Conservation (phyloP, 2,888 invertebrate species). For the Branchellion lobata region DNA sequence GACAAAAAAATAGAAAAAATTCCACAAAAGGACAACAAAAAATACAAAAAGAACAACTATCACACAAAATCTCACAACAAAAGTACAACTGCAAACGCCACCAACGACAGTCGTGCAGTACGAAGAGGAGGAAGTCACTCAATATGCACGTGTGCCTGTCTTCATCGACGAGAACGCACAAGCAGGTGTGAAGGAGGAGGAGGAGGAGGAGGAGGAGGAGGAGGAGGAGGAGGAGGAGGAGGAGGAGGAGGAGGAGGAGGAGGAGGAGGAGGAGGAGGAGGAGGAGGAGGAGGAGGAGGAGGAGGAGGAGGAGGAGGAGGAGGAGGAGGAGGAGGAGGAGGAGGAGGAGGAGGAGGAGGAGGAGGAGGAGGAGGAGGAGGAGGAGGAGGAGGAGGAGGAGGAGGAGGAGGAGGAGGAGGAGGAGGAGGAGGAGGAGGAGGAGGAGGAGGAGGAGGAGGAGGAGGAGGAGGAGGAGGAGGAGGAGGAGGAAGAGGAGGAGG, state of each 20-base stretch:
- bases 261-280: background rate
- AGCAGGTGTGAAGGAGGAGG: background rate
- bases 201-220: background rate
- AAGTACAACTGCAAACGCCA: too few species aligned
- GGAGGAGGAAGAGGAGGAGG: background rate
- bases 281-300: too few species aligned
- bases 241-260: background rate
- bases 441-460: background rate
- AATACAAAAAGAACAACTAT: too few species aligned
- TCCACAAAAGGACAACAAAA: too few species aligned
- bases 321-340: background rate
- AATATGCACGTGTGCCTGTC: background rate
- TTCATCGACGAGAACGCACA: background rate
- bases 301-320: background rate
- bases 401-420: slow-evolving; percentile 11
- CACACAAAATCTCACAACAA: too few species aligned
- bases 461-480: background rate
- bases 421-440: background rate
- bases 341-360: background rate
- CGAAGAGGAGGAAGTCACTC: background rate
- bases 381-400: slow-evolving; percentile 4
- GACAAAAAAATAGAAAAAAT: too few species aligned
- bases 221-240: background rate
- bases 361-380: background rate
- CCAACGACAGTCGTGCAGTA: background rate